phyloP scores from a whole-genome alignment of 2,888 invertebrate genomes.

The Callyntrura sp. region DNA sequence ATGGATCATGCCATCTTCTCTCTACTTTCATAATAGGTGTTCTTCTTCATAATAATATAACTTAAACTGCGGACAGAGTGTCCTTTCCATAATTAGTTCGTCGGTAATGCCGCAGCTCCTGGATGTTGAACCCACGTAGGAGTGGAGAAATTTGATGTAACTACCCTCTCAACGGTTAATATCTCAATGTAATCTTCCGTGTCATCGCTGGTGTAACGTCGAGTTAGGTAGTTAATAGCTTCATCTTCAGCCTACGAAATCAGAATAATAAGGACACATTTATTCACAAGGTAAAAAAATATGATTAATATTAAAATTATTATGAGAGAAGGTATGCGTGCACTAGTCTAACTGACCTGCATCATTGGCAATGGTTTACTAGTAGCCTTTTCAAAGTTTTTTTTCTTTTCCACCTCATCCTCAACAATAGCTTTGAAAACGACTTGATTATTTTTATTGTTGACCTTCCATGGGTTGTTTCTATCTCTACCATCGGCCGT shows the following conservation, averaged over 20 bases:
- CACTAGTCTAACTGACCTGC: slow-evolving; percentile 89
- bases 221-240: slow-evolving; percentile 92
- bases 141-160: slow-evolving; percentile 67
- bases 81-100: not conserved
- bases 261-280: slow-evolving; percentile 12
- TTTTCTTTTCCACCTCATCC: slow-evolving; percentile 91
- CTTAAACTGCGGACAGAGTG: not conserved
- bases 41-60: too few species aligned
- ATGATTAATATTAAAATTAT: too few species aligned
- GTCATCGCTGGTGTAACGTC: slow-evolving; percentile 91
- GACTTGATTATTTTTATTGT: slow-evolving; percentile 40
- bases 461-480: slow-evolving; percentile 80
- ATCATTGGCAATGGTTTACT: slow-evolving; percentile 91
- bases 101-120: slow-evolving; percentile 37
- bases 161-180: slow-evolving; percentile 74
- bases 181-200: slow-evolving; percentile 88
- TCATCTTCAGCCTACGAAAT: slow-evolving; percentile 91
- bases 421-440: slow-evolving; percentile 88
- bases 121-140: slow-evolving; percentile 79
- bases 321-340: not conserved
- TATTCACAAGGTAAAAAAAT: not conserved
- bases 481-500: slow-evolving; percentile 67
- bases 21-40: too few species aligned
- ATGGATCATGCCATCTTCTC: too few species aligned
- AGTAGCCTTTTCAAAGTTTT: slow-evolving; percentile 90